phyloP scores from a whole-genome alignment of 2,797 vertebrate genomes.

The Vespertilio murinus region DNA sequence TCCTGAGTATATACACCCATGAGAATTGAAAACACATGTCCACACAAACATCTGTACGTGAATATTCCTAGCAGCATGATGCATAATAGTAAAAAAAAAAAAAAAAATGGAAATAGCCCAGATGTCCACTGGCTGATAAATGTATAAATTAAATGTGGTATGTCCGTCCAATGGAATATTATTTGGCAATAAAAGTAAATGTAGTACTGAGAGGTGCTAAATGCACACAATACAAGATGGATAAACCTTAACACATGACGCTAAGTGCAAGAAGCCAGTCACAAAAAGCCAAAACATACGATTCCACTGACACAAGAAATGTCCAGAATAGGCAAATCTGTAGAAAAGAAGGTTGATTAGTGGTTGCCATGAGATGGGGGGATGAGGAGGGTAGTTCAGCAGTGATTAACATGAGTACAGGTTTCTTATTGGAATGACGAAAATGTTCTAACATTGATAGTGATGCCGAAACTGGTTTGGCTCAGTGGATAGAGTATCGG shows the following conservation, averaged over 20 bases:
- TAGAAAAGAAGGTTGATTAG: neutral
- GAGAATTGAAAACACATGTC: neutral
- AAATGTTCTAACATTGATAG: conserved; percentile 5
- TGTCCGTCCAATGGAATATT: neutral
- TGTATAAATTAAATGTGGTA: neutral
- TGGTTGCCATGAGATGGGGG: neutral
- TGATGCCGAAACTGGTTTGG: too few species aligned
- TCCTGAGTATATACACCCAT: neutral
- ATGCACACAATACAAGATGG: neutral
- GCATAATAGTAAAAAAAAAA: neutral
- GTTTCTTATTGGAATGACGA: neutral
- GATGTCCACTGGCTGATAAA: neutral
- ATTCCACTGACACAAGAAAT: neutral
- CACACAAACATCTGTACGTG: neutral
- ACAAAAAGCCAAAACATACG: neutral
- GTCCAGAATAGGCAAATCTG: neutral
- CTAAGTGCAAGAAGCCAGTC: neutral
- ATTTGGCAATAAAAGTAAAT: conserved; percentile 11
- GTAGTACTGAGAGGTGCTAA: neutral
- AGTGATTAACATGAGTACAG: neutral
- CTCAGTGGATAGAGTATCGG: too few species aligned
- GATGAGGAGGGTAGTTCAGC: neutral
- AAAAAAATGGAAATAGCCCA: neutral
- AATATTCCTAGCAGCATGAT: neutral
- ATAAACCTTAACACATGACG: neutral